Conservation (phyloP, 1,140 invertebrate species). For the Lutraria rhynchaena region DNA sequence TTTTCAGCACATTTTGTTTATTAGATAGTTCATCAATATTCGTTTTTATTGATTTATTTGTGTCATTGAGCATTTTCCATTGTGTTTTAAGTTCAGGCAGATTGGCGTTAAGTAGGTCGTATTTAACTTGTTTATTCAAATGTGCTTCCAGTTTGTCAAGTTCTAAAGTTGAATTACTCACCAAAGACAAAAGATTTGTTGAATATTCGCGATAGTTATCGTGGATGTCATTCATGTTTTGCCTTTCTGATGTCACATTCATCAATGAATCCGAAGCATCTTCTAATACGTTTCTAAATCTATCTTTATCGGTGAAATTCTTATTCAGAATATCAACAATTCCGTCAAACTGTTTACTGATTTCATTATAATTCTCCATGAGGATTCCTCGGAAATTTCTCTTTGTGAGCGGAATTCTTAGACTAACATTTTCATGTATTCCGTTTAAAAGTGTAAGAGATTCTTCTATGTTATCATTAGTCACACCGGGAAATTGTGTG, state of each 20-base stretch:
- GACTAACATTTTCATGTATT: slow-evolving; percentile 2
- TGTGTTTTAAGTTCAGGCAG: neutral
- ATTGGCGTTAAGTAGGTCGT: slow-evolving; percentile 9
- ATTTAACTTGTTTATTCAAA: slow-evolving; percentile 20
- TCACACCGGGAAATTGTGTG: neutral
- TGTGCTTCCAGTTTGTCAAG: slow-evolving; percentile 20
- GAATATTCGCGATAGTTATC: slow-evolving; percentile 27
- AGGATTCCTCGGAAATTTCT: slow-evolving; percentile 3
- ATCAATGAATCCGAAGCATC: slow-evolving; percentile 13
- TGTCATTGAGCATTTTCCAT: neutral
- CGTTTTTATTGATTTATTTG: neutral
- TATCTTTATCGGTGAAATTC: neutral
- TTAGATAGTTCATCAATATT: neutral
- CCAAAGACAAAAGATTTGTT: neutral
- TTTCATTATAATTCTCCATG: slow-evolving; percentile 42
- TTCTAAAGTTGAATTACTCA: slow-evolving; percentile 20
- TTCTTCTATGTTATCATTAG: slow-evolving; percentile 19
- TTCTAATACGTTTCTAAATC: slow-evolving; percentile 2
- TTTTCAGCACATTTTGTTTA: neutral
- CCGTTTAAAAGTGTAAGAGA: neutral
- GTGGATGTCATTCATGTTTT: slow-evolving; percentile 9
- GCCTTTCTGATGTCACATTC: slow-evolving; percentile 48
- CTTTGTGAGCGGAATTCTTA: slow-evolving; percentile 31
- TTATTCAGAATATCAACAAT: slow-evolving; percentile 21
- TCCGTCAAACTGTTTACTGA: slow-evolving; percentile 17